Evolutionary conservation across 2,888 invertebrate species (phyloP).

Genomic region (Laspeyria flexula): DNA sequence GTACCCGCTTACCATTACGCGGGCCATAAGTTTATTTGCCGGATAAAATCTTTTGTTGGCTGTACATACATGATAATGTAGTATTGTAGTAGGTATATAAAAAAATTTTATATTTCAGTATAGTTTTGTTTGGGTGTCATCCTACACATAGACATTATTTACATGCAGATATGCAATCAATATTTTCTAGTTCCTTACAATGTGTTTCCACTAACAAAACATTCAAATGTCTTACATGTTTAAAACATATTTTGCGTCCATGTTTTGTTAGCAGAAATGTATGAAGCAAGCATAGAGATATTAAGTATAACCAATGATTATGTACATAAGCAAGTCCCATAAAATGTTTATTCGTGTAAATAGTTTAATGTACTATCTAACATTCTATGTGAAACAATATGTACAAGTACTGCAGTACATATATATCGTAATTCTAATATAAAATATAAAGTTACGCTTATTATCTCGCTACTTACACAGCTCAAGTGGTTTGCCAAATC

Average conservation of each 20-base stretch:
- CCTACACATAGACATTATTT: slow-evolving; percentile 18
- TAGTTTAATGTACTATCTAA: slow-evolving; percentile 24
- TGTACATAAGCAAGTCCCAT: slow-evolving; percentile 27
- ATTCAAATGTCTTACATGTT: too few relatives aligned
- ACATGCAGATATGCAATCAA: slow-evolving; percentile 22
- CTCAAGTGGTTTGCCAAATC: slow-evolving; percentile 82
- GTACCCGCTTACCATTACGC: too few relatives aligned
- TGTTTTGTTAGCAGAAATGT: neutral
- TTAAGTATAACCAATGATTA: slow-evolving; percentile 8
- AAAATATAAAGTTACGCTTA: slow-evolving; percentile 40
- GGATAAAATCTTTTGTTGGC: too few relatives aligned
- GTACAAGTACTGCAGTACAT: slow-evolving; percentile 44
- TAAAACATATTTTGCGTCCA: too few relatives aligned
- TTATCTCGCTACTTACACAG: slow-evolving; percentile 51
- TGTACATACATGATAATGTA: too few relatives aligned
- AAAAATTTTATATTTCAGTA: neutral
- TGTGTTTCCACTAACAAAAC: neutral
- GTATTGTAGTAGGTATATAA: neutral
- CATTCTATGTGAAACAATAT: slow-evolving; percentile 33
- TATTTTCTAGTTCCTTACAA: slow-evolving; percentile 2
- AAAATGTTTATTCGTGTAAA: slow-evolving; percentile 31
- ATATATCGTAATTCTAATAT: slow-evolving; percentile 35
- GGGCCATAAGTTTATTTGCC: too few relatives aligned
- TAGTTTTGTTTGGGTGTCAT: neutral
- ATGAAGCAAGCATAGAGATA: neutral